These are phyloP conservation scores for Osmoderma eremita DNA, from an alignment of 2,888 invertebrate genomes.

Conservation along the genomic window DNA sequence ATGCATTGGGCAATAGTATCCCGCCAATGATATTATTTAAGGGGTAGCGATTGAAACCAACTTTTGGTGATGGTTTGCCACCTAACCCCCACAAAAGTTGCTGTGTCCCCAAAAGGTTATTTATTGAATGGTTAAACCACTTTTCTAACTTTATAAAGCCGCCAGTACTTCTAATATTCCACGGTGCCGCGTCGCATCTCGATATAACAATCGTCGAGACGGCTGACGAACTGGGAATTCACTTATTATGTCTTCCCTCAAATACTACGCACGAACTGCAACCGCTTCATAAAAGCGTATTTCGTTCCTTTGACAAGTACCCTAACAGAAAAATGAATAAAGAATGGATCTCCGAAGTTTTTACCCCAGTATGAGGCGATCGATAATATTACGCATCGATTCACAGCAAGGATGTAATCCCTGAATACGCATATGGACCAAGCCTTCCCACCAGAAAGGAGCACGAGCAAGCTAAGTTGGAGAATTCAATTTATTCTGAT, in stretches of 20 bases:
- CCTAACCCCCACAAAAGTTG: slow-evolving; percentile 25
- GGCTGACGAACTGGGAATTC: slow-evolving; percentile 48
- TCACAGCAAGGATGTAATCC: no score
- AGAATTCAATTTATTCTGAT: no score
- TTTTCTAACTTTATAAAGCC: no score
- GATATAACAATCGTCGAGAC: slow-evolving; percentile 31
- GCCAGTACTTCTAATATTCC: no score
- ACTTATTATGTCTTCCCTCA: slow-evolving; percentile 53
- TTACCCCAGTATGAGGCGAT: slow-evolving; percentile 52
- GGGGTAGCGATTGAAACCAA: slow-evolving; percentile 44
- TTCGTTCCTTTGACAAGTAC: slow-evolving; percentile 51
- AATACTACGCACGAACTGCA: slow-evolving; percentile 56
- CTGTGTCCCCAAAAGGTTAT: no score
- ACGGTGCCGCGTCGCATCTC: no score
- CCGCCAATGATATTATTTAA: slow-evolving; percentile 39
- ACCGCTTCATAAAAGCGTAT: slow-evolving; percentile 53
- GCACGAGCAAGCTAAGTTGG: no score
- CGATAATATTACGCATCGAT: no score
- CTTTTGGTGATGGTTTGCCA: slow-evolving; percentile 47
- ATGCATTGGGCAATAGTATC: slow-evolving; percentile 49
- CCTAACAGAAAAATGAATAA: slow-evolving; percentile 52
- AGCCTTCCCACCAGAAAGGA: no score
- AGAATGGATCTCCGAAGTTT: slow-evolving; percentile 47
- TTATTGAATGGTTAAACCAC: no score
- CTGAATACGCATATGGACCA: no score